Evolutionary conservation across 2,888 invertebrate genomes (phyloP).

Genomic region (Diploptera punctata): DNA sequence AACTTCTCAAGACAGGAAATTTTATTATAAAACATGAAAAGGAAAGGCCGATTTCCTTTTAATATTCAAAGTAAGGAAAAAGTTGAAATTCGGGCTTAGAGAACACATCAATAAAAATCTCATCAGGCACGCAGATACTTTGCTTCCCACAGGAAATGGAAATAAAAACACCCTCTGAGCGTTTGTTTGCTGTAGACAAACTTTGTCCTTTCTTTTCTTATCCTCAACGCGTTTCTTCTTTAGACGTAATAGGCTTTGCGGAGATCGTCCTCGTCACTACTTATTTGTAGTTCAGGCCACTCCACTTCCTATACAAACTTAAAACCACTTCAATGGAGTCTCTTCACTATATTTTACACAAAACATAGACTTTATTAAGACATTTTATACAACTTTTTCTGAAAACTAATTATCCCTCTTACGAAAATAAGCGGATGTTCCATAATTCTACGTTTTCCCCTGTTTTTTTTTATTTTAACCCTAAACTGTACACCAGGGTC

Average conservation of each 20-base stretch:
- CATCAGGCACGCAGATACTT: neutral
- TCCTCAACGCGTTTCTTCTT: conserved; percentile 3
- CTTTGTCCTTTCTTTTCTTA: conserved; percentile 11
- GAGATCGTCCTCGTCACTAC: conserved; percentile 6
- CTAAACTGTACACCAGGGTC: too few species aligned
- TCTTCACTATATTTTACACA: too few species aligned
- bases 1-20: neutral
- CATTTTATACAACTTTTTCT: too few species aligned
- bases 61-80: neutral
- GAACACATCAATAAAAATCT: neutral
- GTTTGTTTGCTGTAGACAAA: conserved; percentile 18
- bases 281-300: neutral
- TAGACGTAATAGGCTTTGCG: conserved; percentile 20
- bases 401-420: too few species aligned
- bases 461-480: too few species aligned
- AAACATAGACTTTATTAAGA: too few species aligned
- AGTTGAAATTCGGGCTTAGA: neutral
- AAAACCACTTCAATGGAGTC: too few species aligned
- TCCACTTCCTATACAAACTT: too few species aligned
- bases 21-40: neutral
- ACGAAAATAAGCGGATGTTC: too few species aligned
- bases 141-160: neutral
- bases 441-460: too few species aligned
- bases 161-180: neutral
- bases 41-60: neutral